These are phyloP conservation scores for Hoplias malabaricus DNA, from an alignment of 2,113 vertebrate species.

Conservation along the genomic window DNA sequence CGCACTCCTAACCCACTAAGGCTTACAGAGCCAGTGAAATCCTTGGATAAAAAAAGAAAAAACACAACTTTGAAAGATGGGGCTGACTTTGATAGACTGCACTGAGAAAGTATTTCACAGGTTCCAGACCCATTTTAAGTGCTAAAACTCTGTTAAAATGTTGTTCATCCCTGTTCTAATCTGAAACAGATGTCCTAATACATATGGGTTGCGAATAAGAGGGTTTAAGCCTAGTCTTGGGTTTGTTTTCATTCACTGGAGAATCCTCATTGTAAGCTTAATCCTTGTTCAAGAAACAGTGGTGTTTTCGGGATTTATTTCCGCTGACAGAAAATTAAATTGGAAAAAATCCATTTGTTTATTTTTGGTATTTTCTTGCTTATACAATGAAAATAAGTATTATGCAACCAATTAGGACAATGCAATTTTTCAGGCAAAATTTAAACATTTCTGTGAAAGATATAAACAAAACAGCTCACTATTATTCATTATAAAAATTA, in stretches of 20 bases:
- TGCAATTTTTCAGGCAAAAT: no score
- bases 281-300: no score
- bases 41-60: constrained; percentile 1
- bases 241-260: no score
- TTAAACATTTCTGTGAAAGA: no score
- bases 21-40: constrained; percentile 38
- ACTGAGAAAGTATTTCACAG: background rate
- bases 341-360: background rate
- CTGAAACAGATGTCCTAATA: constrained; percentile 4
- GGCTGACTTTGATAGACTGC: constrained; percentile 11
- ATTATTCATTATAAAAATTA: no score
- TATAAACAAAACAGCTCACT: no score
- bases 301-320: background rate
- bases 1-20: constrained; percentile 18
- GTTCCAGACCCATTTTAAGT: background rate
- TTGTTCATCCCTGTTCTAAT: background rate
- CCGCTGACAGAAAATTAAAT: background rate
- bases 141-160: constrained; percentile 14
- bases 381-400: no score
- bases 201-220: background rate
- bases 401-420: no score
- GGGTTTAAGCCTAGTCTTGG: no score
- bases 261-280: no score
- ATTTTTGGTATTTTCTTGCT: no score
- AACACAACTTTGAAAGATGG: background rate